These are phyloP conservation scores for Terebella lapidaria DNA, from an alignment of 2,888 invertebrate genomes.

Conservation along the genomic window DNA sequence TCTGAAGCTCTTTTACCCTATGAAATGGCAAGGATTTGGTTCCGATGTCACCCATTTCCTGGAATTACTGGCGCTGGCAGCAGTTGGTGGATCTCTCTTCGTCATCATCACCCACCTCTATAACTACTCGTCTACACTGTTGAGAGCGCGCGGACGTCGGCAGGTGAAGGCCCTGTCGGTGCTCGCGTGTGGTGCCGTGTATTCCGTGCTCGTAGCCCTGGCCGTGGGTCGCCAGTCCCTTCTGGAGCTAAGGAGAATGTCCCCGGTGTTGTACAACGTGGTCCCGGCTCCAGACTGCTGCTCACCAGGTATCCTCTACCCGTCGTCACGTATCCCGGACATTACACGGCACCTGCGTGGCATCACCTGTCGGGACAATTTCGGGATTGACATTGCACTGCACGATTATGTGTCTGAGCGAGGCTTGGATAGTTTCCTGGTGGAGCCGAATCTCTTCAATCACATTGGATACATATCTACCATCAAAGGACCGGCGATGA, in stretches of 20 bases:
- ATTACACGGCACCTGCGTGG: conserved; percentile 1
- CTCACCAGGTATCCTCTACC: conserved; percentile 46
- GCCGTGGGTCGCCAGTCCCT: conserved; percentile 38
- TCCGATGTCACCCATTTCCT: conserved; percentile 8
- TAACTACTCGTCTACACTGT: neutral
- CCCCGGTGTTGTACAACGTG: conserved; percentile 32
- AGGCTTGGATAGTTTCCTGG: neutral
- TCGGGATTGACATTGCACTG: conserved; percentile 5
- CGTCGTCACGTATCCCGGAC: conserved; percentile 10
- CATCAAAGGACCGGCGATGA: conserved; percentile 8
- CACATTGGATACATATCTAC: conserved; percentile 15
- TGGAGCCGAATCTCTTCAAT: conserved; percentile 13
- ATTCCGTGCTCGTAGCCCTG: conserved; percentile 27
- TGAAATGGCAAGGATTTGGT: conserved; percentile 37
- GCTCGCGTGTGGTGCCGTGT: conserved; percentile 12
- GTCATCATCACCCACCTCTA: neutral
- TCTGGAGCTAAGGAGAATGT: conserved; percentile 33
- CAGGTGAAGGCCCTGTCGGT: neutral
- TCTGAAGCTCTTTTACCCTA: conserved; percentile 46
- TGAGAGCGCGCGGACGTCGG: no score
- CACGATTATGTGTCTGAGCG: neutral
- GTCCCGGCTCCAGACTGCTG: conserved; percentile 46
- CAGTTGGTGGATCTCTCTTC: neutral
- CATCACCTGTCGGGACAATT: neutral
- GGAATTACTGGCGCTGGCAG: conserved; percentile 4